Percentiles rank a stretch among this genome's conserved stretches.
phyloP scores from a whole-genome alignment of 2,113 vertebrate species.

The Talpa occidentalis region DNA sequence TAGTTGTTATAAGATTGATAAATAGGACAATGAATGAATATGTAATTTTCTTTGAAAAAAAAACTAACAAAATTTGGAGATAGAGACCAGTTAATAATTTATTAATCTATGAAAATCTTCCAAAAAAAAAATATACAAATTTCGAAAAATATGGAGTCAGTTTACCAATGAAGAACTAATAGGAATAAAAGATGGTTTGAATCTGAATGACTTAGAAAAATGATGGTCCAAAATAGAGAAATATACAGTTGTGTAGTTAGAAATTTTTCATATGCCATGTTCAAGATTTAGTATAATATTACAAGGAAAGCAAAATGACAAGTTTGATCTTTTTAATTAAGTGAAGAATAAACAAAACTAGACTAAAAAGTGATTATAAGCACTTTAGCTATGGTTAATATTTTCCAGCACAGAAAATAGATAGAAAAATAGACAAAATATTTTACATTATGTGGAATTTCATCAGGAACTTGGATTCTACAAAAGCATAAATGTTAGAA shows the following conservation, averaged over 20 bases:
- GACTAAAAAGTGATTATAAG: neutral
- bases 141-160: neutral
- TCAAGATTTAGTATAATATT: neutral
- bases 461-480: neutral
- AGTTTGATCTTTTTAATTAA: neutral
- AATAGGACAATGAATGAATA: conserved; percentile 4
- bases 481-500: neutral
- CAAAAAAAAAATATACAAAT: neutral
- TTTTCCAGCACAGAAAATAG: neutral
- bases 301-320: neutral
- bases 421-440: neutral
- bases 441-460: neutral
- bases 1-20: neutral
- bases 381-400: neutral
- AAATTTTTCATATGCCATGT: no score
- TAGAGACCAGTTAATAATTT: neutral
- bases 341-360: neutral
- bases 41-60: neutral
- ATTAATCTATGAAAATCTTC: neutral
- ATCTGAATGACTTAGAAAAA: neutral
- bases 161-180: neutral
- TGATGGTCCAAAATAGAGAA: neutral
- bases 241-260: no score
- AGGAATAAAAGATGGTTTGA: neutral
- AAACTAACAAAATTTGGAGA: neutral